A percentile compares a stretch with the other conserved stretches of the same genome.
phyloP scores from a whole-genome alignment of 2,888 invertebrate species.

The Diarsia brunnea region DNA sequence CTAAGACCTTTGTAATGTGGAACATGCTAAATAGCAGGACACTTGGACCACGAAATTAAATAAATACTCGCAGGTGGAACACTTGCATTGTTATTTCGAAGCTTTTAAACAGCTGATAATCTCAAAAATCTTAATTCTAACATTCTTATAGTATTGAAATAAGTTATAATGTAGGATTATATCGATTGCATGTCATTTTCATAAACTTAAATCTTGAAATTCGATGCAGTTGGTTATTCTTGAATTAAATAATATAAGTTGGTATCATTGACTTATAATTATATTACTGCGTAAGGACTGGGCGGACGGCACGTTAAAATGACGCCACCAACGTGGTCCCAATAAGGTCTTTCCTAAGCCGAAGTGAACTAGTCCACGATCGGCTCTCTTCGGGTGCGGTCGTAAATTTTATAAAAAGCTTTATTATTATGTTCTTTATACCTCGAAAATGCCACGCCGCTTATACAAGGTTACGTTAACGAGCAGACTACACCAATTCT shows the following conservation, averaged over 20 bases:
- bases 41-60: conserved; percentile 41
- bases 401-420: too few relatives aligned
- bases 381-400: too few relatives aligned
- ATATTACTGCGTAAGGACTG: too few relatives aligned
- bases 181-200: neutral
- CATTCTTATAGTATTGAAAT: neutral
- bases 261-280: too few relatives aligned
- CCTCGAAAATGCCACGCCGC: too few relatives aligned
- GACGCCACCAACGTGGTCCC: too few relatives aligned
- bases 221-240: neutral
- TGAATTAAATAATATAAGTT: neutral
- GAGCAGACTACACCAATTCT: too few relatives aligned
- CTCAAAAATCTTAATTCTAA: neutral
- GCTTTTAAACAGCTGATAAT: neutral
- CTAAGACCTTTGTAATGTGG: conserved; percentile 54
- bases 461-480: too few relatives aligned
- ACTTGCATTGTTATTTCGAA: conserved; percentile 7
- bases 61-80: neutral
- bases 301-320: too few relatives aligned
- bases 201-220: neutral
- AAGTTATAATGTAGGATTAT: neutral
- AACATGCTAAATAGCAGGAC: conserved; percentile 37
- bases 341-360: too few relatives aligned
- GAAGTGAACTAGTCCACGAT: too few relatives aligned
- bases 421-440: too few relatives aligned